Percentiles rank a stretch among this genome's conserved stretches.
Conservation (phyloP, 2,888 invertebrate genomes). For the Teleiodes luculella region DNA sequence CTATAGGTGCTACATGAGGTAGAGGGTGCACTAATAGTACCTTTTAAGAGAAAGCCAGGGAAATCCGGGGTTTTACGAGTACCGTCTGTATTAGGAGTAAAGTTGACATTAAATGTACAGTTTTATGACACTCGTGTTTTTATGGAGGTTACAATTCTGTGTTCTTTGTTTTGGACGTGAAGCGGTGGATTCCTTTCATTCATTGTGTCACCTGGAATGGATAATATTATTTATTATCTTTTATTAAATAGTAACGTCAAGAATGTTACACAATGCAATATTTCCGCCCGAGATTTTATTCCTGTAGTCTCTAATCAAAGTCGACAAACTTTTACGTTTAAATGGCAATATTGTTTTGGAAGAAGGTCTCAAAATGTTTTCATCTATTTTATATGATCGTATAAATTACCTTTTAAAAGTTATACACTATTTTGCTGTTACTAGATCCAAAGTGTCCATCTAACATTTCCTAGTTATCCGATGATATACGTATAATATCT, state of each 20-base stretch:
- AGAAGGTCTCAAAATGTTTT: no score
- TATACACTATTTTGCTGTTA: neutral
- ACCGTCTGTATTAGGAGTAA: neutral
- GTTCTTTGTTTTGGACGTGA: no score
- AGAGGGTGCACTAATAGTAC: slow-evolving; percentile 6
- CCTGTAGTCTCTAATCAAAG: no score
- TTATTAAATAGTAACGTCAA: no score
- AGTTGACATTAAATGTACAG: slow-evolving; percentile 1
- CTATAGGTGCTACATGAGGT: neutral
- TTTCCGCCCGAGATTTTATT: no score
- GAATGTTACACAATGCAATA: no score
- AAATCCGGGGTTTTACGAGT: slow-evolving; percentile 6
- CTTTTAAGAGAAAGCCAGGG: slow-evolving; percentile 1
- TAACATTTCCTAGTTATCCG: neutral
- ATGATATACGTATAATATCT: neutral
- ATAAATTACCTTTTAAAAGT: neutral
- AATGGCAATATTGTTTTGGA: no score
- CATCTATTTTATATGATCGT: no score
- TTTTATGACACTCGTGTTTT: neutral
- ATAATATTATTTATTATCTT: no score
- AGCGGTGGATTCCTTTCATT: no score
- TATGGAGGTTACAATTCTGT: neutral
- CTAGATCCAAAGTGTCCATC: neutral
- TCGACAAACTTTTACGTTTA: no score
- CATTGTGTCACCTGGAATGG: no score